Percentiles rank a stretch among this genome's conserved stretches.
Evolutionary conservation across 2,113 vertebrate genomes (phyloP).

Genomic region (Tichodroma muraria): DNA sequence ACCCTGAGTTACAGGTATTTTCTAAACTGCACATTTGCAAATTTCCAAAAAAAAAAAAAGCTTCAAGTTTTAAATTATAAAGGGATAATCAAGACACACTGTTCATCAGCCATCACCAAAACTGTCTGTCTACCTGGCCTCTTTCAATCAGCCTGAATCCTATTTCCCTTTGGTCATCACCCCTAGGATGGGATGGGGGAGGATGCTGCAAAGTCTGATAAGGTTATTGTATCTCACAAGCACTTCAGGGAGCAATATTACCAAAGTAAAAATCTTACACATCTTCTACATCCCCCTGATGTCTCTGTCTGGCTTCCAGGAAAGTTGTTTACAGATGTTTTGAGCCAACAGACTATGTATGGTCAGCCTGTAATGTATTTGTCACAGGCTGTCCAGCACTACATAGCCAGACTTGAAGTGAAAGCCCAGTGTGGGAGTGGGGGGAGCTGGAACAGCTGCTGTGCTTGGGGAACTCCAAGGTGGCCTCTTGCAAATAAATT

Average conservation of each 20-base stretch:
- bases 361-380: not conserved
- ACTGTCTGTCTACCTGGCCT: not conserved
- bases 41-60: fast-evolving
- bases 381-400: not conserved
- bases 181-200: not conserved
- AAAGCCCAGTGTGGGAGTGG: not conserved
- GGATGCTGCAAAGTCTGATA: not conserved
- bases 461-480: not conserved
- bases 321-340: not conserved
- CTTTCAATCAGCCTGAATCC: not conserved
- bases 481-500: not conserved
- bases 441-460: not conserved
- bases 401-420: not conserved
- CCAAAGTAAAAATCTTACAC: not conserved
- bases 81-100: not conserved
- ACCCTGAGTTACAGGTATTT: not conserved
- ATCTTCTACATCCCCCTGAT: not conserved
- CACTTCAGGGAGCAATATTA: not conserved
- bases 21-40: not conserved
- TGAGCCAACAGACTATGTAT: not conserved
- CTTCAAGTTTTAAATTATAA: not conserved
- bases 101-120: not conserved
- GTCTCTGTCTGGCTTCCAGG: not conserved
- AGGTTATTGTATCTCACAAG: not conserved
- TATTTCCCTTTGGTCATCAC: not conserved